A percentile compares a stretch with the other conserved stretches of the same genome.
These are phyloP conservation scores for Hirudinaria manillensis DNA, from an alignment of 2,888 invertebrate species.

Conservation along the genomic window DNA sequence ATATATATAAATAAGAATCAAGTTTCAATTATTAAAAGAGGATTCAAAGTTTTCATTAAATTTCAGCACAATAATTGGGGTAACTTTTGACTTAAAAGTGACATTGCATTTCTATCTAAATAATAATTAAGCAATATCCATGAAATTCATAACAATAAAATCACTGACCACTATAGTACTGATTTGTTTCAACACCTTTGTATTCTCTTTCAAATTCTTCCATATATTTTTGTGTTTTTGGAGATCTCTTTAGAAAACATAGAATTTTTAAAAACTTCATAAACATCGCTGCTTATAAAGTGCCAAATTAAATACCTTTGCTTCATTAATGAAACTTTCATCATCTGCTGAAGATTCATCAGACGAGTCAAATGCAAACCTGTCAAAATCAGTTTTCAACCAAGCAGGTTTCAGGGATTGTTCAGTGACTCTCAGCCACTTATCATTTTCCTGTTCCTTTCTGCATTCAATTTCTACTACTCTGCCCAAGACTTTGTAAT, in stretches of 20 bases:
- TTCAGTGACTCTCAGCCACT: conserved; percentile 75
- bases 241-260: not conserved
- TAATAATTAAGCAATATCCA: too few relatives aligned
- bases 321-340: conserved; percentile 21
- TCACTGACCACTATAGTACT: too few relatives aligned
- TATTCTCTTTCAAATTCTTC: conserved; percentile 13
- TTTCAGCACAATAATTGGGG: too few relatives aligned
- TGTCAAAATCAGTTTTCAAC: conserved; percentile 88
- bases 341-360: conserved; percentile 54
- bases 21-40: not conserved
- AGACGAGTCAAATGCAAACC: conserved; percentile 71
- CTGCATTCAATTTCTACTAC: conserved; percentile 70
- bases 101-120: too few relatives aligned
- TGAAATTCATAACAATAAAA: too few relatives aligned
- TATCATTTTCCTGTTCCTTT: conserved; percentile 57
- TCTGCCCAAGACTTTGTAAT: conserved; percentile 63
- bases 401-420: conserved; percentile 79
- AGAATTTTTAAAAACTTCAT: not conserved
- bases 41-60: too few relatives aligned
- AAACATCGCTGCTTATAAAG: not conserved
- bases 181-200: not conserved
- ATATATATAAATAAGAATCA: not conserved
- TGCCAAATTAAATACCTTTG: not conserved
- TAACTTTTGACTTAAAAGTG: too few relatives aligned
- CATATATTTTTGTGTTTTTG: conserved; percentile 15